Percentiles rank a stretch among this genome's conserved stretches.
Evolutionary conservation across 37 sponge, comb jelly and placozoan genomes (phyloP).

Genomic region (Beroe ovata): DNA sequence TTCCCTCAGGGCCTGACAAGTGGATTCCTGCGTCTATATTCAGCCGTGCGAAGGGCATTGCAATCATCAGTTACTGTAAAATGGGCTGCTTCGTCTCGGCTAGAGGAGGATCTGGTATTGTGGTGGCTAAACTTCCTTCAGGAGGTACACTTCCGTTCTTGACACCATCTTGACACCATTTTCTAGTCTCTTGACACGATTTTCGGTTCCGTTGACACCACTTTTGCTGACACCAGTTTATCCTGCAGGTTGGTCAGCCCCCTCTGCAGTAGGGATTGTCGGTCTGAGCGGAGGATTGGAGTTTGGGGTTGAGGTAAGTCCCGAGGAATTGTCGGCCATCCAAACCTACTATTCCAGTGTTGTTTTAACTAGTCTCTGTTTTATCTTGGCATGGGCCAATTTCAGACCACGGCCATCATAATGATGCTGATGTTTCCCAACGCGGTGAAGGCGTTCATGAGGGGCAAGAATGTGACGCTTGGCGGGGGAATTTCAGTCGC

Average conservation of each 20-base stretch:
- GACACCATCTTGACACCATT: too few relatives aligned
- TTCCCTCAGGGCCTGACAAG: constrained; percentile 55
- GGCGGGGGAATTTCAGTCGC: constrained; percentile 60
- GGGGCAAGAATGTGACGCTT: constrained; percentile 6
- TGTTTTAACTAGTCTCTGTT: background rate
- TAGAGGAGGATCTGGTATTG: constrained; percentile 70
- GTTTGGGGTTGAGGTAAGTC: constrained; percentile 69
- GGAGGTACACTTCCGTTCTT: constrained; percentile 53
- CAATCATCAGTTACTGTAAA: constrained; percentile 68
- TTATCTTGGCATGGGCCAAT: background rate
- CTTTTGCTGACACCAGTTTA: background rate
- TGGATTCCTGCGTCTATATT: constrained; percentile 67
- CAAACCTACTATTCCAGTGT: too few relatives aligned
- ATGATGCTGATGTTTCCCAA: constrained; percentile 31
- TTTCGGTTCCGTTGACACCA: background rate
- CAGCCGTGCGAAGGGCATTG: constrained; percentile 68
- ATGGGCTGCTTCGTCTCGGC: constrained; percentile 67
- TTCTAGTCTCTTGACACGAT: background rate
- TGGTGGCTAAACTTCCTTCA: constrained; percentile 59
- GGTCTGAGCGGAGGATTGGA: constrained; percentile 70
- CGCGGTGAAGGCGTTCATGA: constrained; percentile 59
- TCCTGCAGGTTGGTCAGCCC: constrained; percentile 69
- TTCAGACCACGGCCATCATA: constrained; percentile 23
- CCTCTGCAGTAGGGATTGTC: constrained; percentile 68
- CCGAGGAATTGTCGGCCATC: too few relatives aligned